Evolutionary conservation across 2,797 vertebrate species (phyloP).

Genomic region (Pseudomugil tenellus): DNA sequence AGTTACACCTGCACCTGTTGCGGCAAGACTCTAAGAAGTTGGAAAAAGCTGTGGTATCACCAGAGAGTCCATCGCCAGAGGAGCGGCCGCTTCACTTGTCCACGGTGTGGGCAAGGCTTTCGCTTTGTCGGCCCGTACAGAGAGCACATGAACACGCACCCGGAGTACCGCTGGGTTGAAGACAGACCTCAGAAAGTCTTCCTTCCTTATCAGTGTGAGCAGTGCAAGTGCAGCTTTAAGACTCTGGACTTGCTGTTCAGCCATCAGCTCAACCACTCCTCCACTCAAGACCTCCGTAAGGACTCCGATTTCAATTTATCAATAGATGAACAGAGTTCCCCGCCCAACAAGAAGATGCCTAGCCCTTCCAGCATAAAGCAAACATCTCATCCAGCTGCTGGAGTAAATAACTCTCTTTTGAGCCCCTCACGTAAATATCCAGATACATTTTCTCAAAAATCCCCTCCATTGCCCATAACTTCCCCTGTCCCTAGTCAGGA

Average conservation of each 20-base stretch:
- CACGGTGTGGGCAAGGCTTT: constrained; percentile 78
- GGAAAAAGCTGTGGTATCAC: constrained; percentile 83
- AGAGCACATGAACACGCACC: constrained; percentile 81
- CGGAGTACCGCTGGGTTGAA: constrained; percentile 72
- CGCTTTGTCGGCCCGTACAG: constrained; percentile 78
- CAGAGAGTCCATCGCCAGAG: constrained; percentile 82
- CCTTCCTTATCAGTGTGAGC: constrained; percentile 82
- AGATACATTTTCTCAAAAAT: constrained; percentile 9
- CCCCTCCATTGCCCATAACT: not conserved
- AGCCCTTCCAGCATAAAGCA: not conserved
- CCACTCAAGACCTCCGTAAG: constrained; percentile 43
- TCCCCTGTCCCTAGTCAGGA: constrained; percentile 20
- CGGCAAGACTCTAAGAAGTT: constrained; percentile 77
- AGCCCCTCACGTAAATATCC: constrained; percentile 8
- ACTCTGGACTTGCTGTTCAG: constrained; percentile 79
- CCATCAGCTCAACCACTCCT: constrained; percentile 81
- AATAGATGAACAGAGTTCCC: constrained; percentile 31
- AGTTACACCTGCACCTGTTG: constrained; percentile 79
- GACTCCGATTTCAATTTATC: constrained; percentile 48
- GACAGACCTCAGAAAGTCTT: constrained; percentile 56
- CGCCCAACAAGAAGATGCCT: constrained; percentile 3
- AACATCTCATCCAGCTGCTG: not conserved
- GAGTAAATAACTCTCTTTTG: not conserved
- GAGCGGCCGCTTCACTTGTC: constrained; percentile 80
- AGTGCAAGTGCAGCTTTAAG: constrained; percentile 77